These are phyloP conservation scores for Cricetomys ansorgei DNA, from an alignment of 2,113 vertebrate species.

Conservation along the genomic window DNA sequence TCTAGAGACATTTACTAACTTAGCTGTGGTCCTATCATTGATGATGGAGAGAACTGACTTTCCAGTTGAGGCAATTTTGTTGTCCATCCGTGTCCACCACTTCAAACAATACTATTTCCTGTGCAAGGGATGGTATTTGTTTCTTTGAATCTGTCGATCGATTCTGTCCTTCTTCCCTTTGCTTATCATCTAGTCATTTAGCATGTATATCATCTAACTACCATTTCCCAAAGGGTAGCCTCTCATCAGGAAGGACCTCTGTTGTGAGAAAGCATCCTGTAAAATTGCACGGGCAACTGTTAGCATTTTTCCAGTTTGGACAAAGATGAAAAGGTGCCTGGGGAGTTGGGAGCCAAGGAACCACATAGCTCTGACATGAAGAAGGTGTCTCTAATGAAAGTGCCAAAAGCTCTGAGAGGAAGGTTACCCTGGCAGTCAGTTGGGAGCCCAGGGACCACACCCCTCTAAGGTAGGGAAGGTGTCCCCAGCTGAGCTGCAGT, in stretches of 20 bases:
- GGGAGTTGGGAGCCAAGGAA: too few relatives aligned
- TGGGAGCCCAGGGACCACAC: too few relatives aligned
- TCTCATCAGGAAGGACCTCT: neutral
- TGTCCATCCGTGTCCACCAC: neutral
- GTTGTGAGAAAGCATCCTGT: neutral
- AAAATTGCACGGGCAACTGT: neutral
- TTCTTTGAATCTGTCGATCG: neutral
- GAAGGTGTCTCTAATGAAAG: too few relatives aligned
- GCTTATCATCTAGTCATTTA: conserved; percentile 23
- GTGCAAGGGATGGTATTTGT: neutral
- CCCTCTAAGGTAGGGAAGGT: too few relatives aligned
- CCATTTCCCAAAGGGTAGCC: neutral
- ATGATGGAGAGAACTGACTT: neutral
- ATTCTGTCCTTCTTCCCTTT: neutral
- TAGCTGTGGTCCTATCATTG: neutral
- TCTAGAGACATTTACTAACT: neutral
- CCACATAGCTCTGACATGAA: too few relatives aligned
- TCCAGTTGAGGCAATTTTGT: neutral
- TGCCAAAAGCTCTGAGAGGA: too few relatives aligned
- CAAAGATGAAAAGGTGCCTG: too few relatives aligned
- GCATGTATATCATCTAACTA: neutral
- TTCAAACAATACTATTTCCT: neutral
- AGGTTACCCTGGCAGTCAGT: too few relatives aligned
- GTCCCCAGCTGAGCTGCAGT: too few relatives aligned
- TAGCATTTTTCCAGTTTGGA: too few relatives aligned